Evolutionary conservation across 2,888 invertebrate genomes (phyloP).

Genomic region (Lasioglossum oenotherae): DNA sequence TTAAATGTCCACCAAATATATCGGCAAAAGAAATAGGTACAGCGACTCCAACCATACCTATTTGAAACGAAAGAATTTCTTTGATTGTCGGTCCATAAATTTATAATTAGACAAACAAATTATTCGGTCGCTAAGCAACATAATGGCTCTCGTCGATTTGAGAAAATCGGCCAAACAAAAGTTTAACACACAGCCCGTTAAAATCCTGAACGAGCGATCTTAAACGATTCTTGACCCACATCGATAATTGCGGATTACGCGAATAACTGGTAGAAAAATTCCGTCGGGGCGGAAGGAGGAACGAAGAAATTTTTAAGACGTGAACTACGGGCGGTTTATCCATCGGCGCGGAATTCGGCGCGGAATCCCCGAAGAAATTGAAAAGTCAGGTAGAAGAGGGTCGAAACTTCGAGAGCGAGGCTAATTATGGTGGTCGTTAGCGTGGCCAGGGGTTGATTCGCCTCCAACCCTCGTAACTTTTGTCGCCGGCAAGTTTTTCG

Average conservation of each 20-base stretch:
- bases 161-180: not conserved
- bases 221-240: not conserved
- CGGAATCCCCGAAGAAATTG: slow-evolving; percentile 55
- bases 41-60: not conserved
- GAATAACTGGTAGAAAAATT: not conserved
- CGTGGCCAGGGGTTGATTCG: slow-evolving; percentile 48
- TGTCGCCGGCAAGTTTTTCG: slow-evolving; percentile 41
- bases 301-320: slow-evolving; percentile 10
- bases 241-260: slow-evolving; percentile 14
- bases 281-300: not conserved
- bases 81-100: not conserved
- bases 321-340: not conserved
- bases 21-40: not conserved
- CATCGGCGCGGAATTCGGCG: slow-evolving; percentile 22
- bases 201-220: not conserved
- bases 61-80: not conserved
- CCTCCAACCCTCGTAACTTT: slow-evolving; percentile 31
- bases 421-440: slow-evolving; percentile 71
- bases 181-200: not conserved
- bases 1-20: not conserved
- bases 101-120: not conserved
- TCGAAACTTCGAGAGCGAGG: slow-evolving; percentile 31
- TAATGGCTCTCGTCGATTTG: not conserved
- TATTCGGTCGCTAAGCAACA: too few relatives aligned
- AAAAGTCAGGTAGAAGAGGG: slow-evolving; percentile 58